Base-by-base conservation (phyloP, 2,888 invertebrate species). In the Synanthedon tipuliformis region DNA sequence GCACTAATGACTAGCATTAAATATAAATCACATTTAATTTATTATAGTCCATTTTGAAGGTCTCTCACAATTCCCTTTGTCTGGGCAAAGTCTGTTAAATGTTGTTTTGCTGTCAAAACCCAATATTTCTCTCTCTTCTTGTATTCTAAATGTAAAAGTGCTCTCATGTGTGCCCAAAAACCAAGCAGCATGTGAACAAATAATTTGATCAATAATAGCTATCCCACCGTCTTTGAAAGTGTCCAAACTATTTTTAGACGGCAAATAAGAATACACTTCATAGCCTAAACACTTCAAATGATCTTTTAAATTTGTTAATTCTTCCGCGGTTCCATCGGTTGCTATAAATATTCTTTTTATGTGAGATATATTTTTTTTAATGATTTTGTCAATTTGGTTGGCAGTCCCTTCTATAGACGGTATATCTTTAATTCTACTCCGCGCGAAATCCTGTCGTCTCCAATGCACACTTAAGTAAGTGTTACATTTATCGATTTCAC, bases 71-170 rank as follows among this genome's bases (percentile, higher is more conserved):
- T 77, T 69, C 7, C 85, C 86, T 7, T 74, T 71, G 53, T 90
- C 89, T 0, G 88, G 85, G 78, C 97, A 97, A 1, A 97, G 82
- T 57, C 94, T 89, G 78, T 99, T 98, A 73, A 97, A 99, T 0
- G 98, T 98, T 8, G 92, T 91, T 27, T 90, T 82, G 48, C 90
- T 87, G 5, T 91, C 89, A 76, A 97, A 97, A 1, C 97, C 97
- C 49, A 98, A 75, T 56, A 99, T 97, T 83, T 99, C 98, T 27
- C 99, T 89, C 72, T 99, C 99, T 75, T 99, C 99, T 81, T 98
- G 97, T 61, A 99, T 99, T 54, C 99, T 90, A 75, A 94, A 98
- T 0, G 98, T 93, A 78, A 98, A 99, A 0, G 99, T 99, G 56
- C 99, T 99, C 64, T 97, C 96, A 72, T 93, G 91, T 0, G 96